Conservation (phyloP, 1,140 invertebrate species). For the Drosophila repletoides region DNA sequence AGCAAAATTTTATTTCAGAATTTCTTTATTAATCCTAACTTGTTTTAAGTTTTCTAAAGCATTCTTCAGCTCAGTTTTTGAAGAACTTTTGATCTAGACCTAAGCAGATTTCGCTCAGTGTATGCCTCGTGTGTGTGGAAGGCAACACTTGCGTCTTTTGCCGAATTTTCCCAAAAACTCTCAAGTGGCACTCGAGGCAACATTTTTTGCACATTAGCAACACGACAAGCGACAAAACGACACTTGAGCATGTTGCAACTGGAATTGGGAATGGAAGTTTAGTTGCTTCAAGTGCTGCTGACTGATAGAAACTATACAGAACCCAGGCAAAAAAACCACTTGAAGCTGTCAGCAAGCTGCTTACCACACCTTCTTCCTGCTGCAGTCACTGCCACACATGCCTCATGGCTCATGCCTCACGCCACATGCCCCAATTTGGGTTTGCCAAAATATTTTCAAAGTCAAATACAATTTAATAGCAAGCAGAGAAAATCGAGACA, state of each 20-base stretch:
- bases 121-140: slow-evolving; percentile 1
- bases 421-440: neutral
- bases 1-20: too few species aligned
- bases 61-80: too few species aligned
- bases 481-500: slow-evolving; percentile 27
- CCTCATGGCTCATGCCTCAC: slow-evolving; percentile 8
- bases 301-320: slow-evolving; percentile 50
- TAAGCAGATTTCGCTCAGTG: too few species aligned
- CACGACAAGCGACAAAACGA: slow-evolving; percentile 32
- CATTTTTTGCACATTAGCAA: slow-evolving; percentile 74
- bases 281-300: slow-evolving; percentile 3
- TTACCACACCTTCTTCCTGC: too few species aligned
- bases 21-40: too few species aligned
- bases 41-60: too few species aligned
- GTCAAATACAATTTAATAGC: slow-evolving; percentile 75
- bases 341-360: slow-evolving; percentile 54
- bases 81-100: too few species aligned
- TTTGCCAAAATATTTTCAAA: slow-evolving; percentile 66
- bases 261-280: slow-evolving; percentile 19
- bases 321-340: slow-evolving; percentile 44
- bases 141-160: slow-evolving; percentile 49
- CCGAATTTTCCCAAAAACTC: slow-evolving; percentile 61
- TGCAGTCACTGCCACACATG: too few species aligned
- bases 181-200: slow-evolving; percentile 50
- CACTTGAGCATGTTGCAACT: slow-evolving; percentile 55